Evolutionary conservation across 2,113 vertebrate genomes (phyloP).

Genomic region (Gallinago media): DNA sequence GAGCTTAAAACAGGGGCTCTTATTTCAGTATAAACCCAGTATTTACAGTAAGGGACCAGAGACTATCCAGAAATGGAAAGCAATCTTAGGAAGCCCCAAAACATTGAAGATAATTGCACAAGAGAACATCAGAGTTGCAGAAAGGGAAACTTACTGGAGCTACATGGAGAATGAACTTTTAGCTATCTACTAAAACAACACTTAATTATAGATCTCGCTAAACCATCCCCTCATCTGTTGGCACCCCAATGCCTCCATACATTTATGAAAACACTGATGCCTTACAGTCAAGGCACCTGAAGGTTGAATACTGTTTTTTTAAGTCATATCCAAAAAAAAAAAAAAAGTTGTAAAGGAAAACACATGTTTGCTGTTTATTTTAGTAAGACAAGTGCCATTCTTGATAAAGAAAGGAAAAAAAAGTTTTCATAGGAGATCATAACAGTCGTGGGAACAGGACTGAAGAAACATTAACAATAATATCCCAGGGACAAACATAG

Average conservation of each 20-base stretch:
- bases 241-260: rapidly evolving
- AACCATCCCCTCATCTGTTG: neutral
- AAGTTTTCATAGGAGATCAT: neutral
- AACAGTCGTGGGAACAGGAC: rapidly evolving
- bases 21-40: neutral
- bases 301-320: neutral
- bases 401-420: neutral
- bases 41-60: neutral
- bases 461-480: neutral
- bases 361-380: neutral
- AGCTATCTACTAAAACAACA: neutral
- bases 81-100: neutral
- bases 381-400: neutral
- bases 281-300: neutral
- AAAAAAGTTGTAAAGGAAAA: neutral
- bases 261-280: neutral
- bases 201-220: neutral
- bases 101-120: neutral
- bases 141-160: neutral
- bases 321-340: neutral
- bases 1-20: neutral
- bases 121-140: neutral
- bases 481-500: neutral
- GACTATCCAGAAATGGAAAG: neutral
- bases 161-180: neutral